Evolutionary conservation across 2,888 invertebrate genomes (phyloP), one percentile per base, ranked within the genome.

Genomic region (Netelia fuscicornis): DNA sequence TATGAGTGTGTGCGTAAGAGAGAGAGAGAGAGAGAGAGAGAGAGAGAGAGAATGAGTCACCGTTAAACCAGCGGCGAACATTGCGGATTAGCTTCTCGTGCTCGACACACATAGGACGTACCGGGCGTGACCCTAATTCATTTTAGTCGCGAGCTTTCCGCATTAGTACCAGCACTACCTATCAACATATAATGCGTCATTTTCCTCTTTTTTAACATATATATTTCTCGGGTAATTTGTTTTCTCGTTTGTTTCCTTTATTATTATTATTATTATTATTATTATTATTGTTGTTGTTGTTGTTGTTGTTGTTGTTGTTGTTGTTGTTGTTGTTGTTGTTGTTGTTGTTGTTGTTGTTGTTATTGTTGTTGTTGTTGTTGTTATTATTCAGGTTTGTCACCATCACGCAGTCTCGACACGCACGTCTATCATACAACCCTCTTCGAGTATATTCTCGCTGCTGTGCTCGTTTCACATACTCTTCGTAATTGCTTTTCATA

Each of bases 81-180:
- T 76, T 82, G 60, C 70, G 54, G 75, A 54, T 64, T 85, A 72
- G 82, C 79, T 82, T 79, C 82, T 79, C 79, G 79, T 85, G 82
- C 56, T 80, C 65, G 52, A 67, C 79, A 30, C 76, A 75, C 72
- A 77, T 25, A 37, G 75, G 17, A 42, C 74, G 54, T 70, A 70
- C 74, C 74, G 58, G 71, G 81, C 85, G 82, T 82, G 81, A 85
- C 82, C 85, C 79, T 79, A 82, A 85, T 85, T 85, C 75, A 85
- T 85, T 85, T 85, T 79, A 75, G 70, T 70, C 23, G 81, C 37
- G 44, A 70, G 64, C 68, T 75, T 81, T 82, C 75, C 72, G 20
- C 71, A 71, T 62, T 37, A 56, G 48, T 30, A 30, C 58, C 30
- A 37, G 71, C 68, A 77, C 48, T 72, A 42, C 23, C 58, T 30